These are phyloP conservation scores for Bufo bufo DNA, from an alignment of 2,113 vertebrate species.

Conservation along the genomic window DNA sequence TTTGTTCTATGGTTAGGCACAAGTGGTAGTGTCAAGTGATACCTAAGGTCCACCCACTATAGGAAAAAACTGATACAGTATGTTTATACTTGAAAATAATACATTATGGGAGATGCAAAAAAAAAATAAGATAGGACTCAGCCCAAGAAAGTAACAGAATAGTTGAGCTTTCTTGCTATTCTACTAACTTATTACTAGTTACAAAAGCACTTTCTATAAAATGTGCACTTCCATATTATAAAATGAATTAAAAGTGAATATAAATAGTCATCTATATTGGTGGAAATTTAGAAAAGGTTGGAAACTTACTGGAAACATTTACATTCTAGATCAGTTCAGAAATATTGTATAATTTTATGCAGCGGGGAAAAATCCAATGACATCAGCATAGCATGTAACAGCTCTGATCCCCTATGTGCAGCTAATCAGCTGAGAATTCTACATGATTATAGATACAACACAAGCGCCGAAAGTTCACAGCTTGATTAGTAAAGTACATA, in stretches of 20 bases:
- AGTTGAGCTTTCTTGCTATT: neutral
- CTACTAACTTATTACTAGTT: neutral
- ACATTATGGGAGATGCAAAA: neutral
- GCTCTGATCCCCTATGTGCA: constrained; percentile 62
- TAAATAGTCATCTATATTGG: neutral
- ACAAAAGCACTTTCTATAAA: neutral
- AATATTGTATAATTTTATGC: constrained; percentile 69
- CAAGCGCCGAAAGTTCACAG: constrained; percentile 69
- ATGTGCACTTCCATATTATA: neutral
- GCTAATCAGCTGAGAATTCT: constrained; percentile 70
- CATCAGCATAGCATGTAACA: constrained; percentile 60
- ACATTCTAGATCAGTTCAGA: constrained; percentile 70
- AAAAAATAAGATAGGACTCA: neutral
- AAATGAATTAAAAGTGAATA: neutral
- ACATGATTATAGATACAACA: constrained; percentile 70
- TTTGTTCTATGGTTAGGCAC: too few relatives aligned
- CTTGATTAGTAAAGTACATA: constrained; percentile 65
- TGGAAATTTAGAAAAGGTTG: neutral
- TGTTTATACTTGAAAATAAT: too few relatives aligned
- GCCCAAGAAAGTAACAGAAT: neutral
- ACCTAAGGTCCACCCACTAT: too few relatives aligned
- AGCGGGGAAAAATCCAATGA: constrained; percentile 66
- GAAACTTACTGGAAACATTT: constrained; percentile 63
- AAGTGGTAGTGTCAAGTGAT: too few relatives aligned
- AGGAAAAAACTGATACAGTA: too few relatives aligned